phyloP scores from a whole-genome alignment of 2,113 vertebrate genomes.

The Fukomys damarensis region DNA sequence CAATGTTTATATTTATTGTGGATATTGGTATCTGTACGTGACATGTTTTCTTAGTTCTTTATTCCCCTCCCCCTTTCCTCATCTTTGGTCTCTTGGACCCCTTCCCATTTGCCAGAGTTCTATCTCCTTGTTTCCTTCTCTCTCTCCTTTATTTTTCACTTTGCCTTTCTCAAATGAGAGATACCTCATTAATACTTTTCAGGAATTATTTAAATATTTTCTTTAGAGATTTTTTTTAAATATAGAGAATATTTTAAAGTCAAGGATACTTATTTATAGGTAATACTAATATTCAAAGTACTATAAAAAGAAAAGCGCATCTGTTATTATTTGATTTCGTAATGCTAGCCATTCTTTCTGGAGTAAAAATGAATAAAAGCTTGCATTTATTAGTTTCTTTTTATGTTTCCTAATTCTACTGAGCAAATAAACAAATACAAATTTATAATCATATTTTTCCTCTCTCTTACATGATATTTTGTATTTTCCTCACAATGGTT shows the following conservation, averaged over 20 bases:
- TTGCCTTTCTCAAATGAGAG: neutral
- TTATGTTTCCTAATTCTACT: constrained; percentile 24
- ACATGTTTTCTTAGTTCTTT: neutral
- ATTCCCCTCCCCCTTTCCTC: neutral
- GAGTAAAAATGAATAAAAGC: no score
- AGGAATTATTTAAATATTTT: neutral
- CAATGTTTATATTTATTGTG: neutral
- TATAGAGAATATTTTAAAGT: neutral
- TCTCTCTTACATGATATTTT: neutral
- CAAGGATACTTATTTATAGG: neutral
- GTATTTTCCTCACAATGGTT: constrained; percentile 53
- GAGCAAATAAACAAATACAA: constrained; percentile 59
- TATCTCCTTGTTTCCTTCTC: neutral
- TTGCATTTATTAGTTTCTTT: constrained; percentile 35
- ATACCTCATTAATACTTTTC: neutral
- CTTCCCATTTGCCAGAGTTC: neutral
- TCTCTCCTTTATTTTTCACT: neutral
- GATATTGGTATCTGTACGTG: neutral
- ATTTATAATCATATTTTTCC: constrained; percentile 44
- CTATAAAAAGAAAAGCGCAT: neutral
- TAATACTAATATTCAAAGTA: neutral
- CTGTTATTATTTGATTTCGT: neutral
- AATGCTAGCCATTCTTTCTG: neutral
- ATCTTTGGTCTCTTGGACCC: neutral
- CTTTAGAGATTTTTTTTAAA: neutral